These are phyloP conservation scores for Laodelphax striatellus DNA, from an alignment of 1,140 invertebrate species.

Conservation along the genomic window DNA sequence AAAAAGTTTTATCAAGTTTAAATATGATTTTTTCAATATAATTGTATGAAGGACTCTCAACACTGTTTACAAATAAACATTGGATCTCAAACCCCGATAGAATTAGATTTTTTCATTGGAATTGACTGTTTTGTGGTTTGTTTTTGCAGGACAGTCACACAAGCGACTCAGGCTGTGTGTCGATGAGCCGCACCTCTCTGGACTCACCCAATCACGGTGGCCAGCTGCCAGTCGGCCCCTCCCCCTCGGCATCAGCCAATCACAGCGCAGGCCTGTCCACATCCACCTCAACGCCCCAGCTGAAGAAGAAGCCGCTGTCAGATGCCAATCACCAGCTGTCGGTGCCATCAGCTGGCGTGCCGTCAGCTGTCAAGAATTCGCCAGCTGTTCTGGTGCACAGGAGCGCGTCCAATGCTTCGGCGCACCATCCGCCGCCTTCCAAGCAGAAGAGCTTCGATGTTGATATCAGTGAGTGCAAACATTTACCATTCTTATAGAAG, in stretches of 20 bases:
- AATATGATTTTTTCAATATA: too few species aligned
- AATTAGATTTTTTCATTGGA: too few species aligned
- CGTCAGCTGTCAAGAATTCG: too few species aligned
- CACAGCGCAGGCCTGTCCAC: conserved; percentile 28
- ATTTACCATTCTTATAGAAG: too few species aligned
- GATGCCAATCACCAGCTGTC: conserved; percentile 23
- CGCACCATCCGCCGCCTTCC: conserved; percentile 14
- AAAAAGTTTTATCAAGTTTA: too few species aligned
- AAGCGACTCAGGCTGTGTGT: conserved; percentile 46
- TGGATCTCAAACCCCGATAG: too few species aligned
- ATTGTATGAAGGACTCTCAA: too few species aligned
- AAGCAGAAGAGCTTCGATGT: conserved; percentile 28
- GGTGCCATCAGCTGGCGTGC: not conserved
- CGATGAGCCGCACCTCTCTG: conserved; percentile 41
- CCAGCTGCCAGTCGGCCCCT: not conserved
- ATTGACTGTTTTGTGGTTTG: too few species aligned
- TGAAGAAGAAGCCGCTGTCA: conserved; percentile 40
- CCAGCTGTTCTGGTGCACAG: conserved; percentile 8
- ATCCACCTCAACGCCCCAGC: conserved; percentile 39
- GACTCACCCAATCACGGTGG: conserved; percentile 36
- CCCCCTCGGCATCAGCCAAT: not conserved
- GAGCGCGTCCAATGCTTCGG: conserved; percentile 20
- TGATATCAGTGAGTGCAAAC: conserved; percentile 24
- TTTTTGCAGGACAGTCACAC: not conserved
- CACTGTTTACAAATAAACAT: too few species aligned